Evolutionary conservation across 1,140 invertebrate species (phyloP), one percentile per base, ranked within the genome.

Genomic region (Lycorma delicatula): DNA sequence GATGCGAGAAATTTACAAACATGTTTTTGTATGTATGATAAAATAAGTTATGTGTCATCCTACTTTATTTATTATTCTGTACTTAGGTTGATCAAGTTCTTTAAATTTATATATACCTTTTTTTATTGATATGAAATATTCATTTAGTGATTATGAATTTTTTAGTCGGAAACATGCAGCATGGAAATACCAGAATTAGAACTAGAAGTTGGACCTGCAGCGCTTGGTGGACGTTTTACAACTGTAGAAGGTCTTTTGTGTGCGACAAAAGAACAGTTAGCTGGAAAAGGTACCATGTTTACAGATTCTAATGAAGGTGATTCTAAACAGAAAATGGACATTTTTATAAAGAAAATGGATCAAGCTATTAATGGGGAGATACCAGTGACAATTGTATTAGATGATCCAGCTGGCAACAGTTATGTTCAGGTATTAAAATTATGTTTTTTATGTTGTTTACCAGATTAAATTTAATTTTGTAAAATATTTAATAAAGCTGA

Each of bases 321-420:
- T 9, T 72, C 75, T 13, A 74, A 79, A 38, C 67, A 76, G 16
- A 72, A 71, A 60, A 75, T 91, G 66, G 66, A 80, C 31, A 65
- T 71, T 16, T 92, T 97, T 68, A 73, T 87, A 16, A 66, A 72
- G 0, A 79, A 85, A 63, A 74, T 96, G 25, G 79, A 90, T 53
- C 70, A 84, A 51, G 79, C 94, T 7, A 68, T 93, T 16, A 74
- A 80, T 16, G 78, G 85, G 0, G 74, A 82, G 63, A 70, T 71
- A n/a, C 50, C 76, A 3, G 74, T 85, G 34, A 94, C 89, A 0
- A 63, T 99, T 2, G 72, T 97, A 16, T 71, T 99, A 41, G 91
- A 98, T 73, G 97, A 99, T 77, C 93, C 95, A 12, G 90, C 95
- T 31, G 97, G 97, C 12, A 98, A 98, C 73, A 97, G 93, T 66